Evolutionary conservation across 2,888 invertebrate genomes (phyloP), one percentile per base, ranked within the genome.

Genomic region (Heliconius cydno): DNA sequence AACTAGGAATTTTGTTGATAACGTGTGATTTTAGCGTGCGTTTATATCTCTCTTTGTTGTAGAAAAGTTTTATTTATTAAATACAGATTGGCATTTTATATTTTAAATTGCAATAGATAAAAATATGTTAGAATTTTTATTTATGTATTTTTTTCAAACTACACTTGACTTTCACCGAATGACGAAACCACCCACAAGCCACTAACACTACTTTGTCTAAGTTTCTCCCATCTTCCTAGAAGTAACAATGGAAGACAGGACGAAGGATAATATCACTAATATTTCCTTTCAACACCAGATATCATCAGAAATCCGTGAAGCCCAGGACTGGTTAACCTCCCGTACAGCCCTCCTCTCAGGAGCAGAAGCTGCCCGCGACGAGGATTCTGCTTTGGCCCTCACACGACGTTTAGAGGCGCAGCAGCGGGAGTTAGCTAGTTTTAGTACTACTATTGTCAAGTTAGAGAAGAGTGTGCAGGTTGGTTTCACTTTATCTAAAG

Each of bases 261-360:
- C n/a, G 10, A 2, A 60, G n/a, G n/a, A 60, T n/a, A 60, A 60
- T n/a, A n/a, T 60, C n/a, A 60, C 60, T 60, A 60, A n/a, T n/a
- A n/a, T 60, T n/a, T n/a, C 12, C n/a, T n/a, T n/a, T 60, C 12
- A 22, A 22, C 10, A 60, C 12, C 91, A 98, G 97, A 98, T 98
- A 87, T 97, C 98, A 85, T 97, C 98, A 1, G 99, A 99, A 91
- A 97, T 98, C 5, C 96, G 97, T 3, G 99, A 99, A 91, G 98
- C 98, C 0, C 98, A 98, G 86, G 96, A 97, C n/a, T 99, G 99
- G 99, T 97, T 99, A 87, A 95, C 96, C 68, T 98, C 98, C 86
- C 98, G 98, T 83, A 96, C 28, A 97, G 98, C 0, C 95, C 97
- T 71, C 6, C 92, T 98, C 52, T 96, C 96, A 0, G 97, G 97